Percentiles rank a stretch among this genome's conserved stretches.
Conservation (phyloP, 2,888 invertebrate species). For the Dorcus parallelipipedus region DNA sequence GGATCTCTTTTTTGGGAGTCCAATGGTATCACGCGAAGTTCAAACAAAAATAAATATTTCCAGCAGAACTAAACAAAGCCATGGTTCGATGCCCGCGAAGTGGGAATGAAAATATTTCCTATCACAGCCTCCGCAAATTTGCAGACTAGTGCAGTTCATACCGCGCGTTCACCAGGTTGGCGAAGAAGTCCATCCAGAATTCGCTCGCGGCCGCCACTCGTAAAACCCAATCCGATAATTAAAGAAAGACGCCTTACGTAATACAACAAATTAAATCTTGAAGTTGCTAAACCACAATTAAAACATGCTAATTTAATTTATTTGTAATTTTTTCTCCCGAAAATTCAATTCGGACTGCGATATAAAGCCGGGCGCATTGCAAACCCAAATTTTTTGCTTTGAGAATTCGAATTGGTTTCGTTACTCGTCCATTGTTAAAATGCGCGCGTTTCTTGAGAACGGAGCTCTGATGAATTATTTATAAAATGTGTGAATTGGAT, state of each 20-base stretch:
- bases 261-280: not conserved
- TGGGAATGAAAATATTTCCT: constrained; percentile 42
- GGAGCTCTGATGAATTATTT: constrained; percentile 1
- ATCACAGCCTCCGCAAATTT: constrained; percentile 37
- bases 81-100: constrained; percentile 41
- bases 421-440: constrained; percentile 7
- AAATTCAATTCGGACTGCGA: no score
- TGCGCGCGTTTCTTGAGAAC: constrained; percentile 5
- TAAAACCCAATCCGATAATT: not conserved
- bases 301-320: no score
- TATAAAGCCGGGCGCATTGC: no score
- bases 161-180: constrained; percentile 29
- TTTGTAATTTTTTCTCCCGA: no score
- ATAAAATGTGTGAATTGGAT: constrained; percentile 11
- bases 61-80: constrained; percentile 19
- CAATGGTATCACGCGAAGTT: no score
- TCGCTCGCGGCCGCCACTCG: constrained; percentile 1
- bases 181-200: constrained; percentile 27
- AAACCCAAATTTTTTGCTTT: no score
- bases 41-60: not conserved
- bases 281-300: no score
- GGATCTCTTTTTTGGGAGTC: no score
- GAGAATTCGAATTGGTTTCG: not conserved
- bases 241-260: not conserved
- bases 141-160: constrained; percentile 35